Evolutionary conservation across 2,113 vertebrate species (phyloP).

Genomic region (Cathartes aura): DNA sequence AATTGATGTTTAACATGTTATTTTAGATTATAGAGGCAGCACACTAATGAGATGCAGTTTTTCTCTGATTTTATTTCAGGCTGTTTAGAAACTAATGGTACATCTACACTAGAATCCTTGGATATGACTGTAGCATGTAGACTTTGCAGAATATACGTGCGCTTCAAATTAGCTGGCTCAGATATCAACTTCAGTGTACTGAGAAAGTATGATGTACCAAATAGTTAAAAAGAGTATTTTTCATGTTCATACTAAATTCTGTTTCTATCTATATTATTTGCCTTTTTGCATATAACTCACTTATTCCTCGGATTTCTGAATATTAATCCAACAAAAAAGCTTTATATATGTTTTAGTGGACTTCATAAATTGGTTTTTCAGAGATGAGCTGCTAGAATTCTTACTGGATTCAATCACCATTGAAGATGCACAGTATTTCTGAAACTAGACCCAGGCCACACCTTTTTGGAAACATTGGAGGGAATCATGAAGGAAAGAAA

Average conservation of each 20-base stretch:
- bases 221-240: not conserved
- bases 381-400: not conserved
- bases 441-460: not conserved
- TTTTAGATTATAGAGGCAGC: not conserved
- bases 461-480: not conserved
- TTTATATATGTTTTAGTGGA: not conserved
- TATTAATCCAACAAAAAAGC: not conserved
- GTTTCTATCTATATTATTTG: not conserved
- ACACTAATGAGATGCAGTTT: not conserved
- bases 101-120: not conserved
- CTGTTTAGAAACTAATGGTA: not conserved
- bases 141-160: not conserved
- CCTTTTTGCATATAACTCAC: not conserved
- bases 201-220: not conserved
- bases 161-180: not conserved
- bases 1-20: not conserved
- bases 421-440: not conserved
- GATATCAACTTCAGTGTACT: not conserved
- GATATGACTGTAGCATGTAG: not conserved
- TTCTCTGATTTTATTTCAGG: not conserved
- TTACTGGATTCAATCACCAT: not conserved
- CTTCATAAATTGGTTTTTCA: not conserved
- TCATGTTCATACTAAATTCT: not conserved
- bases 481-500: not conserved
- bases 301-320: not conserved